Base-by-base conservation (phyloP, 2,888 invertebrate species). In the Drosophila anomelani region DNA sequence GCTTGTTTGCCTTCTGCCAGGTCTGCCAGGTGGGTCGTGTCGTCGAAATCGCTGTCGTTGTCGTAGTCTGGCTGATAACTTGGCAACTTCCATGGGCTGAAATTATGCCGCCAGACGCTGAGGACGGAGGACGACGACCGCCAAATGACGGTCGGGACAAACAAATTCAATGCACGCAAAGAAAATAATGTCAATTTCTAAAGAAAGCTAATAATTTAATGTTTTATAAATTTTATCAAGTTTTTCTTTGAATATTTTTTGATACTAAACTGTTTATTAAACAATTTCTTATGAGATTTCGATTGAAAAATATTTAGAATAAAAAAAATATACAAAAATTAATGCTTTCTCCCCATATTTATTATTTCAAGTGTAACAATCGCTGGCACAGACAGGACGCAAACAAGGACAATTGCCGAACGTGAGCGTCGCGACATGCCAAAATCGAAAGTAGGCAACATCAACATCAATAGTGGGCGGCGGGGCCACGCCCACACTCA, bases 391-490 rank as follows among this genome's bases (percentile, higher is more conserved):
- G 55, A 55, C 49, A 53, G 34, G 62, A 63, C 63, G 68, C 47
- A 69, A 70, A 80, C 76, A 75, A 56, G 81, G 71, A 80, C 82
- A 81, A 84, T 84, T 79, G 82, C 59, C 67, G 58, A 80, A 83
- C 85, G 86, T 86, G 82, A 77, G 77, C 80, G 84, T 54, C 79
- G 82, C 83, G 81, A 86, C 86, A 86, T 85, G 85, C 85, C 84
- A 86, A 86, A 85, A 86, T 87, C 85, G 87, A 86, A 87, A 85
- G 81, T 87, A 85, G 87, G 87, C 83, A 85, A 51, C 81, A 79
- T 71, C 74, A 68, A 73, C 74, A 75, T 61, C 74, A 75, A 62
- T 79, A 76, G 81, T 74, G 69, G 79, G 81, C 71, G 71, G 39
- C 26, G 60, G 44, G 10, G 32, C 44, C 43, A 55, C 71, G 59